Evolutionary conservation across 2,113 vertebrate genomes (phyloP).

Genomic region (Oostethus manadensis): DNA sequence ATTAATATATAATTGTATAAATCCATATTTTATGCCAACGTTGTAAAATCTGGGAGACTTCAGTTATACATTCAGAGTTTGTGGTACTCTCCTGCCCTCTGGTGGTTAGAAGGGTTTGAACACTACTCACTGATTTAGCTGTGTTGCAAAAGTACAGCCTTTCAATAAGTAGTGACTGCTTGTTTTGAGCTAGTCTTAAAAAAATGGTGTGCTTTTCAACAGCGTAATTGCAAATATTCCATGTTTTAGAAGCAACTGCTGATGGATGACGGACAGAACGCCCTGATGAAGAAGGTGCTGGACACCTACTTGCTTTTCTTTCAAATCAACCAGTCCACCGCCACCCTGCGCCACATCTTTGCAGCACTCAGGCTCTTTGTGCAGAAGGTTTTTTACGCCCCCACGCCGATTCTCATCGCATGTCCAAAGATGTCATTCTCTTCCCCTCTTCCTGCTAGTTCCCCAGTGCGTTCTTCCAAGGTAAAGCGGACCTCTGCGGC

Average conservation of each 20-base stretch:
- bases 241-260: conserved; percentile 81
- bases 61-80: too few species aligned
- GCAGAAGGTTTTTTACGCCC: conserved; percentile 77
- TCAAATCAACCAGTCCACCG: conserved; percentile 94
- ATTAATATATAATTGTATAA: too few species aligned
- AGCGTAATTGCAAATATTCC: too few species aligned
- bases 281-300: conserved; percentile 93
- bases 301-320: conserved; percentile 95
- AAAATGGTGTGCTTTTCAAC: too few species aligned
- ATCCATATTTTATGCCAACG: not conserved
- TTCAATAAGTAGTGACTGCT: too few species aligned
- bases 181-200: too few species aligned
- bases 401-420: not conserved
- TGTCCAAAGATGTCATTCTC: not conserved
- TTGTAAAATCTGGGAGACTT: not conserved
- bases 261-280: conserved; percentile 89
- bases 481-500: conserved; percentile 92
- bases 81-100: conserved; percentile 36
- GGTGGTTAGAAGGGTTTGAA: conserved; percentile 12
- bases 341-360: conserved; percentile 86
- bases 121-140: too few species aligned
- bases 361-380: conserved; percentile 88
- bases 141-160: too few species aligned
- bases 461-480: conserved; percentile 92
- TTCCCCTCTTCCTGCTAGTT: conserved; percentile 71